These are phyloP conservation scores for Drosophila borealis DNA, from an alignment of 2,888 invertebrate species.

Conservation along the genomic window DNA sequence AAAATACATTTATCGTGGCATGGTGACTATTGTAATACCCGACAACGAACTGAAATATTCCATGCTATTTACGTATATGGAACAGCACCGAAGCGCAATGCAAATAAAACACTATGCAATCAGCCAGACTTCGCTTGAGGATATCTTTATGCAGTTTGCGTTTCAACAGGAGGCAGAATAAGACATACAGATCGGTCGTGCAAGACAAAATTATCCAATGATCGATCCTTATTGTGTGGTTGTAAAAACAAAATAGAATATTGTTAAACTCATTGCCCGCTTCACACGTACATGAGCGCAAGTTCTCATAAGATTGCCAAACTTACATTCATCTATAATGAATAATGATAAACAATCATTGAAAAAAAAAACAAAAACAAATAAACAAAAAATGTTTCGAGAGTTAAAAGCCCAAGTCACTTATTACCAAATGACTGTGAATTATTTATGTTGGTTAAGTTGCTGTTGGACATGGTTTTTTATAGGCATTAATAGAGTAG, in stretches of 20 bases:
- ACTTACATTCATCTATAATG: conserved; percentile 6
- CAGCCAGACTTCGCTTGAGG: conserved; percentile 91
- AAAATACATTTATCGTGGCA: conserved; percentile 87
- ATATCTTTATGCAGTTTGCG: conserved; percentile 89
- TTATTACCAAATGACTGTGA: neutral
- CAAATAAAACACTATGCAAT: conserved; percentile 91
- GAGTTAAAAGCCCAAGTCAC: no score
- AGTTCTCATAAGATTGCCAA: conserved; percentile 1
- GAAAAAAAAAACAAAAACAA: no score
- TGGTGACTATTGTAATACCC: conserved; percentile 88
- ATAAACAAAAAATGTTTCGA: no score
- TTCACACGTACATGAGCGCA: conserved; percentile 5
- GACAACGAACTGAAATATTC: conserved; percentile 87
- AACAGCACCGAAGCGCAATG: conserved; percentile 86
- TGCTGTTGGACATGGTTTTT: no score
- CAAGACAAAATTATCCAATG: neutral
- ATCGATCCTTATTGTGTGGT: neutral
- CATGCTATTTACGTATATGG: conserved; percentile 88
- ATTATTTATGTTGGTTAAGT: neutral
- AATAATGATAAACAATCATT: neutral
- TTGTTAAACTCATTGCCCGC: neutral
- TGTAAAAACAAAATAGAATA: neutral
- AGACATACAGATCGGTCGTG: no score
- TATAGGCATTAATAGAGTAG: neutral
- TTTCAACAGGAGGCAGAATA: conserved; percentile 82